Percentiles rank a stretch among this genome's conserved stretches.
Conservation (phyloP, 2,888 invertebrate genomes). For the Limnephilus rhombicus region DNA sequence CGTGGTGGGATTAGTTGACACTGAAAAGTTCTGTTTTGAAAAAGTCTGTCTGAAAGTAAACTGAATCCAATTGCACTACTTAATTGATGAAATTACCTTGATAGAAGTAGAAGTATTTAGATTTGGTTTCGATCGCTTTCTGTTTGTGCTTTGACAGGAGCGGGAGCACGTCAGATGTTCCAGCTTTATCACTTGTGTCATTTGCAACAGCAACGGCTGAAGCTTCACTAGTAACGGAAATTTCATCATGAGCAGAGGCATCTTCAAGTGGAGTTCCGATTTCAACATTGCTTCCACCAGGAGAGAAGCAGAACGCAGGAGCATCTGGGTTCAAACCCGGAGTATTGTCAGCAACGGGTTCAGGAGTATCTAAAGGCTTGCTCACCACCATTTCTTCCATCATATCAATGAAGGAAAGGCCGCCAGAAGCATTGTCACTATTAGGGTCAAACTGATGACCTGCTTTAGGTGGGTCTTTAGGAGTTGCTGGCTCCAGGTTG, state of each 20-base stretch:
- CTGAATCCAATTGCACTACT: neutral
- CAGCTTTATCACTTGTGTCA: neutral
- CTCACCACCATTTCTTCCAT: slow-evolving; percentile 7
- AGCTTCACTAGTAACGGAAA: neutral
- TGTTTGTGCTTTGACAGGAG: slow-evolving; percentile 69
- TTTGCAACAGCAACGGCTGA: neutral
- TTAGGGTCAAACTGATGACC: neutral
- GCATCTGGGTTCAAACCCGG: slow-evolving; percentile 72
- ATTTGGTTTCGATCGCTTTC: slow-evolving; percentile 68
- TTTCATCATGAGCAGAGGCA: slow-evolving; percentile 70
- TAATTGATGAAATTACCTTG: slow-evolving; percentile 79
- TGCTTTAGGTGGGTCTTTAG: neutral
- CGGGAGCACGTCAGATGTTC: neutral
- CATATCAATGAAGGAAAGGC: slow-evolving; percentile 47
- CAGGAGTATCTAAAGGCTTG: neutral
- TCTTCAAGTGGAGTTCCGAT: neutral
- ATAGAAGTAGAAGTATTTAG: slow-evolving; percentile 87
- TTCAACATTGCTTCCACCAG: slow-evolving; percentile 8
- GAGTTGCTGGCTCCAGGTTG: neutral
- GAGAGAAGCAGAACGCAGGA: slow-evolving; percentile 69
- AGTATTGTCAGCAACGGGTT: neutral
- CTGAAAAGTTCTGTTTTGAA: neutral
- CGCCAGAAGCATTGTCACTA: slow-evolving; percentile 10
- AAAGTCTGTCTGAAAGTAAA: neutral
- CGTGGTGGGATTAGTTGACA: too few species aligned